These are phyloP conservation scores for Centropyge bicolor DNA, from an alignment of 2,797 vertebrate genomes.

Conservation along the genomic window DNA sequence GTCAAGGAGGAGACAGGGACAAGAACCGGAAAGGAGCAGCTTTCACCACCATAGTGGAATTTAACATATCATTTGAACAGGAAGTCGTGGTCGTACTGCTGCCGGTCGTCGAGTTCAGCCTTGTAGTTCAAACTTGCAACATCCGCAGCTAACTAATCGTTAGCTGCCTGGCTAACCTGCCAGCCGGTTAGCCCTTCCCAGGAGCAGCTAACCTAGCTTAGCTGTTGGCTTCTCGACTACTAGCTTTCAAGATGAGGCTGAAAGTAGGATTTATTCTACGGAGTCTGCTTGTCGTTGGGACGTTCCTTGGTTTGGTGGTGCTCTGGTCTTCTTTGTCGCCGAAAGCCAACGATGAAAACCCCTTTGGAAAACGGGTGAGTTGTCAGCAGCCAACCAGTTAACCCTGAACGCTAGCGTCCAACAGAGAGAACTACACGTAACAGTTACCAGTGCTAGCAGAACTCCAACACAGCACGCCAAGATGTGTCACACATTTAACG, in stretches of 20 bases:
- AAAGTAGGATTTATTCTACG: constrained; percentile 93
- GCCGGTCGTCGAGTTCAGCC: not conserved
- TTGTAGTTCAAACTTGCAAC: not conserved
- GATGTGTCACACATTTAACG: too few species aligned
- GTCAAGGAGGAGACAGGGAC: not conserved
- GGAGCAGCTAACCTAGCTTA: constrained; percentile 41
- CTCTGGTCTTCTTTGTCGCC: constrained; percentile 93
- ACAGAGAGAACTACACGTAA: not conserved
- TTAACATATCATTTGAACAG: not conserved
- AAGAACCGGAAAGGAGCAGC: not conserved
- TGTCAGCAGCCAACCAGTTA: not conserved
- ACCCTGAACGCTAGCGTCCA: not conserved
- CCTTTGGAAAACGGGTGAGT: constrained; percentile 79
- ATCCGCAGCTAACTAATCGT: not conserved
- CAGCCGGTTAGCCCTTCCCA: constrained; percentile 11
- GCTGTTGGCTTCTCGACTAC: constrained; percentile 30
- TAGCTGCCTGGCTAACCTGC: not conserved
- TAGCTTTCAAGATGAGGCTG: constrained; percentile 87
- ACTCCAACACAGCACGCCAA: not conserved
- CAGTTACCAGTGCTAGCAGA: constrained; percentile 6
- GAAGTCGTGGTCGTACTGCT: not conserved
- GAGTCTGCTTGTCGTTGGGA: constrained; percentile 89
- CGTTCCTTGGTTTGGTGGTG: constrained; percentile 90
- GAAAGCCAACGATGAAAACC: constrained; percentile 82
- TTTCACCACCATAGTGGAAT: not conserved